Base-by-base conservation (phyloP, 2,113 vertebrate species). In the Origma solitaria region DNA sequence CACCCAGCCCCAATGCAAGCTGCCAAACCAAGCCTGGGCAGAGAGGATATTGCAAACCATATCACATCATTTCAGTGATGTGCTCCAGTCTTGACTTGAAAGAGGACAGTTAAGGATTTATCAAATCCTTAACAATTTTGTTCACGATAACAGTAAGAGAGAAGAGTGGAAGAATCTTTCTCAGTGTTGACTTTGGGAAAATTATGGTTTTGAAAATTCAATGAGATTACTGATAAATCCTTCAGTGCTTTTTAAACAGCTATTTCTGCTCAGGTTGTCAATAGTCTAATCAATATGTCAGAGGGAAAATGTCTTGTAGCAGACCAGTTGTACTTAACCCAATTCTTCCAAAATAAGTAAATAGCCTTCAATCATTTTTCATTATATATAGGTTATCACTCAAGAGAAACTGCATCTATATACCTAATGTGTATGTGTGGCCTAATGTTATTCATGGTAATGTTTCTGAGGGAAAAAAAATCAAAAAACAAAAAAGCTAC, bases 121-220 rank as follows among this genome's bases (percentile, higher is more conserved):
- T 60, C 37, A 82, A 83, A 51, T 31, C 35, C 53, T 85, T 53
- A 65, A 68, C 11, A 15, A n/a, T 42, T 72, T 33, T 62, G 9
- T 64, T 64, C 68, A 53, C 18, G 50, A 22, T 28, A 30, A 3
- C 11, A 50, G 8, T 37, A 65, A 53, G 45, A 61, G 11, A 71
- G 47, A 78, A 44, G 35, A 85, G 8, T 18, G 14, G n/a, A 75
- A 3, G 25, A 16, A 66, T 23, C 7, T 80, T 77, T 69, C 1
- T 0, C 13, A 57, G 0, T 6, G 4, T 3, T 49, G 54, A 42
- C 50, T 79, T 86, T 0, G 1, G n/a, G 44, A 72, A 94, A 84
- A 60, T 18, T 7, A 64, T 56, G 78, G 68, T 57, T 85, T 80
- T 80, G 38, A 84, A 87, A 92, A 85, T 44, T 69, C 54, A 10